phyloP scores from a whole-genome alignment of 2,113 vertebrate species.

The Ailuropoda melanoleuca region DNA sequence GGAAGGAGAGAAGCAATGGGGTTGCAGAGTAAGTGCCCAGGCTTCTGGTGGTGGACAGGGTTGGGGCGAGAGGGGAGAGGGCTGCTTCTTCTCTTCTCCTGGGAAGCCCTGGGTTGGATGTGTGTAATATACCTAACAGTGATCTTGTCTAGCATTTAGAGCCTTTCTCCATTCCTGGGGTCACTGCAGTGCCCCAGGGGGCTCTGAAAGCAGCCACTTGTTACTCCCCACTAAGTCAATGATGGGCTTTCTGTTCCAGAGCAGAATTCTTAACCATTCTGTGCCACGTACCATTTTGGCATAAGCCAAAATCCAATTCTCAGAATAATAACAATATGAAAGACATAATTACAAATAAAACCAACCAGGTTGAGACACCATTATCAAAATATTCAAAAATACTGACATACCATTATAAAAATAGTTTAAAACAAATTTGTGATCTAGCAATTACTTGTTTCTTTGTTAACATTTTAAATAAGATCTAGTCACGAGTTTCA shows the following conservation, averaged over 20 bases:
- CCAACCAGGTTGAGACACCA: not conserved
- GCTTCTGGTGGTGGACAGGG: not conserved
- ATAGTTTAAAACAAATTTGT: not conserved
- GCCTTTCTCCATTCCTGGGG: not conserved
- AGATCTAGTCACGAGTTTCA: not conserved
- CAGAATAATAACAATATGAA: not conserved
- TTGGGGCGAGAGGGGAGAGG: not conserved
- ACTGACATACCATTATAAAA: not conserved
- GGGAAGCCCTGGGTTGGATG: not conserved
- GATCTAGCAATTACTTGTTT: not conserved
- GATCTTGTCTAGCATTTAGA: not conserved
- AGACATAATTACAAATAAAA: slow-evolving; percentile 9
- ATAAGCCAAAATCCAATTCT: not conserved
- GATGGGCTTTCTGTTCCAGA: not conserved
- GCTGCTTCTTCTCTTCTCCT: not conserved
- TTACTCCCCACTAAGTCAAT: not conserved
- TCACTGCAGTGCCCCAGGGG: not conserved
- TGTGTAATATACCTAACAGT: not conserved
- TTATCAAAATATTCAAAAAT: slow-evolving; percentile 12
- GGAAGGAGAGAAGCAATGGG: not conserved
- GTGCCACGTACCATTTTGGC: not conserved
- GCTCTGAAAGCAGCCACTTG: not conserved
- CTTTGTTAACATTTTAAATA: slow-evolving; percentile 29
- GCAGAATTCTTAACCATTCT: not conserved
- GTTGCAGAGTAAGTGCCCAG: not conserved